phyloP scores from a whole-genome alignment of 2,888 invertebrate genomes.

The Conops quadrifasciatus region DNA sequence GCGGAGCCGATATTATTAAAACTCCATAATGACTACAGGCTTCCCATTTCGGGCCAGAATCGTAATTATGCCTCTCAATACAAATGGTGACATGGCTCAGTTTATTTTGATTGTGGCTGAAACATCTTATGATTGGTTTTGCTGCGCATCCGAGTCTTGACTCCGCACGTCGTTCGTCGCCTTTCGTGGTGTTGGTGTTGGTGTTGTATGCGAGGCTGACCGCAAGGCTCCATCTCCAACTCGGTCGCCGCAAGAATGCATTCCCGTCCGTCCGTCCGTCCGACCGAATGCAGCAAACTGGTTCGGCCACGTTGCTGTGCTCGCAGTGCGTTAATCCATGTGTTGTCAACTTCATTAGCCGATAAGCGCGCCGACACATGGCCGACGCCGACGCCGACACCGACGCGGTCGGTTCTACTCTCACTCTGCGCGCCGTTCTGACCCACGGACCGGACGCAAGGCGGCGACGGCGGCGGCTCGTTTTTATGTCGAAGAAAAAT shows the following conservation, averaged over 20 bases:
- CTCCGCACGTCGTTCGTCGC: neutral
- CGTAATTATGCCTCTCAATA: constrained; percentile 28
- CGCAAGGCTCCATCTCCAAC: too few species aligned
- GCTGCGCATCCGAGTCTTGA: neutral
- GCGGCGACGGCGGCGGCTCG: constrained; percentile 49
- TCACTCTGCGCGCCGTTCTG: neutral
- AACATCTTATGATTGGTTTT: constrained; percentile 19
- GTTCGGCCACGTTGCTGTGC: constrained; percentile 20
- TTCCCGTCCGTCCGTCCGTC: constrained; percentile 39
- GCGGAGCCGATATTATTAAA: constrained; percentile 29
- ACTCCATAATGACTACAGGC: constrained; percentile 30
- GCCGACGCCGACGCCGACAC: too few species aligned
- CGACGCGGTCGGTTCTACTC: neutral
- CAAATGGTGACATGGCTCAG: constrained; percentile 31
- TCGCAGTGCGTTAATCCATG: constrained; percentile 64
- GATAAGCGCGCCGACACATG: constrained; percentile 64
- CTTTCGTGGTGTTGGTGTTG: constrained; percentile 14
- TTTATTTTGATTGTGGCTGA: constrained; percentile 28
- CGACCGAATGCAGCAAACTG: constrained; percentile 35
- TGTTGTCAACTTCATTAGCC: constrained; percentile 66
- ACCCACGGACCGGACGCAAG: neutral
- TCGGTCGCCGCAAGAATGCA: too few species aligned
- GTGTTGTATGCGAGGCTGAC: constrained; percentile 20
- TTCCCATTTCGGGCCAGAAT: constrained; percentile 21
- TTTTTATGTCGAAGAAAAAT: constrained; percentile 62